Base-by-base conservation (phyloP, 2,113 vertebrate species). In the Sminthopsis crassicaudata region DNA sequence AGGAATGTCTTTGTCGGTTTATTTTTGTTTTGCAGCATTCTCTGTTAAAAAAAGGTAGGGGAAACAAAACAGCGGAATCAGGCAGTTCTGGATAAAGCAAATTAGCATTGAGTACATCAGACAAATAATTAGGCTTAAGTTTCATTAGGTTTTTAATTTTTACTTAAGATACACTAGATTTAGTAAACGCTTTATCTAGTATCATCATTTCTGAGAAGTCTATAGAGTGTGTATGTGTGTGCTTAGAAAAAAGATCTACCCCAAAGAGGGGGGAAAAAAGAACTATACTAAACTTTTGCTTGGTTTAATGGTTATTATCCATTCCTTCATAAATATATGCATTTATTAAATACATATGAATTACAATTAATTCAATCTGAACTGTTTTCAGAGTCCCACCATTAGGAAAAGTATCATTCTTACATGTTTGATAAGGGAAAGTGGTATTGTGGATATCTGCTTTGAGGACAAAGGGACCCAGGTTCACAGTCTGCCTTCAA, bases 111-210 rank as follows among this genome's bases (percentile, higher is more conserved):
- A 89, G 0, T 92, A 50, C 51, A 89, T 57, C 90, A 53, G 90
- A 67, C 76, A 91, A 16, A 25, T 11, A 60, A 36, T 67, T 84
- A 94, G 57, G n/a, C 93, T 96, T 95, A 93, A 51, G 91, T 0
- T 90, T 89, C 67, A 26, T 24, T 9, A 89, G 91, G 26, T 50
- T 95, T 92, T 95, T 42, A 3, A 42, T 91, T 95, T 96, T 94
- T 54, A 76, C 54, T 90, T 92, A 53, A 53, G 89, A 46, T 51
- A 92, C 55, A 54, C 93, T 52, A 91, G 60, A 53, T 94, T 96
- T 91, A 93, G 42, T 57, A 24, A 91, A 26, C n/a, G 50, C 48
- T 89, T 93, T 92, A 84, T 89, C 89, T 93, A 90, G 46, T 93
- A 0, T 42, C 36, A 26, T 2, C 51, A 5, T 0, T 23, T 94